These are phyloP conservation scores for Caloenas nicobarica DNA, from an alignment of 2,113 vertebrate genomes.

Conservation along the genomic window DNA sequence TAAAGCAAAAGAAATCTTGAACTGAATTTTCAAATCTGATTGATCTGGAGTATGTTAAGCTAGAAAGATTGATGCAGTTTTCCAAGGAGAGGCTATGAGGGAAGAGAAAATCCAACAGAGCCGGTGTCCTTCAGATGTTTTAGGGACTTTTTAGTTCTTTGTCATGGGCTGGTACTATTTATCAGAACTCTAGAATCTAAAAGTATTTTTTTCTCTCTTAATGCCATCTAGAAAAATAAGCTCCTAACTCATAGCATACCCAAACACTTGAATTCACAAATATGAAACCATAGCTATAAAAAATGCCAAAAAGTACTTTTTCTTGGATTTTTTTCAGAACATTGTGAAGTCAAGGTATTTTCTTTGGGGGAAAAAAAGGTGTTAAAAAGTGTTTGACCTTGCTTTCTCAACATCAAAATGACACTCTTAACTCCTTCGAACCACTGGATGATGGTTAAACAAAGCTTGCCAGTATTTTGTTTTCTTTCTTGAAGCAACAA, in stretches of 20 bases:
- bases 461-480: neutral
- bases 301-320: neutral
- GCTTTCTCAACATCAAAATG: neutral
- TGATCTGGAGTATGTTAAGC: neutral
- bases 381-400: neutral
- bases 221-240: neutral
- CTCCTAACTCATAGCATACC: neutral
- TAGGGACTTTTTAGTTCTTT: neutral
- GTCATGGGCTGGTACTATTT: neutral
- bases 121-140: neutral
- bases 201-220: neutral
- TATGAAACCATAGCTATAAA: neutral
- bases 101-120: neutral
- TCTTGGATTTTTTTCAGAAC: neutral
- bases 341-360: neutral
- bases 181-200: neutral
- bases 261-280: neutral
- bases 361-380: too few relatives aligned
- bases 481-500: neutral
- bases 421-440: neutral
- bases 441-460: accelerated
- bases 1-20: neutral
- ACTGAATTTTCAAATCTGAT: neutral
- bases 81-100: neutral
- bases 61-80: neutral